Evolutionary conservation across 1,140 invertebrate genomes (phyloP), one percentile per base, ranked within the genome.

Genomic region (Dinoponera quadriceps): DNA sequence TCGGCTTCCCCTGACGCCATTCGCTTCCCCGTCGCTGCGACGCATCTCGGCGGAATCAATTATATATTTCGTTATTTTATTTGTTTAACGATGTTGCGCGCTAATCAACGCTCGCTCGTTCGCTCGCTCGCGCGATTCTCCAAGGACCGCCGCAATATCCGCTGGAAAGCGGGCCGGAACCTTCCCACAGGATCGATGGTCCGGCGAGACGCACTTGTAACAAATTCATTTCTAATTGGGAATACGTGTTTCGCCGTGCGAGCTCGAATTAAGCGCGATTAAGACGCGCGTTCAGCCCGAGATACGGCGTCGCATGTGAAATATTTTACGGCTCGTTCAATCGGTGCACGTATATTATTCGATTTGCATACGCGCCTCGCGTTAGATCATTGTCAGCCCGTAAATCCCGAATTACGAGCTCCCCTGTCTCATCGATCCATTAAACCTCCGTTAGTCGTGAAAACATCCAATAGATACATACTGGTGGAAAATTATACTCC

Each of bases 21-120:
- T 20, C 75, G 85, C 73, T 86, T 73, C 74, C 25, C 66, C 88
- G 54, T 82, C 89, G 44, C 62, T 14, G 89, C 91, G 87, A 92
- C 68, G 90, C 91, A 88, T 89, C 88, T 90, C 90, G 90, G 92
- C 92, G 66, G 89, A 93, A 93, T 94, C 94, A 94, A 94, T 94
- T 94, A 94, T 94, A 93, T 93, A 93, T 93, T 94, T 93, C 90
- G 89, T 93, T 92, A 92, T 92, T 94, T 93, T 94, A 92, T 94
- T 93, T 94, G 91, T 91, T 91, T 90, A 92, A 87, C 89, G 83
- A 89, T 84, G 87, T 88, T 85, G 88, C 90, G 87, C 91, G 87
- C 91, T 93, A 93, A 93, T 93, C 91, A 94, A 93, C 91, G 90
- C 89, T 71, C 73, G 11, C 33, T 13, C 25, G 33, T 20, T 4